Evolutionary conservation across 1,140 invertebrate genomes (phyloP), one percentile per base, ranked within the genome.

Genomic region (Hestina assimilis): DNA sequence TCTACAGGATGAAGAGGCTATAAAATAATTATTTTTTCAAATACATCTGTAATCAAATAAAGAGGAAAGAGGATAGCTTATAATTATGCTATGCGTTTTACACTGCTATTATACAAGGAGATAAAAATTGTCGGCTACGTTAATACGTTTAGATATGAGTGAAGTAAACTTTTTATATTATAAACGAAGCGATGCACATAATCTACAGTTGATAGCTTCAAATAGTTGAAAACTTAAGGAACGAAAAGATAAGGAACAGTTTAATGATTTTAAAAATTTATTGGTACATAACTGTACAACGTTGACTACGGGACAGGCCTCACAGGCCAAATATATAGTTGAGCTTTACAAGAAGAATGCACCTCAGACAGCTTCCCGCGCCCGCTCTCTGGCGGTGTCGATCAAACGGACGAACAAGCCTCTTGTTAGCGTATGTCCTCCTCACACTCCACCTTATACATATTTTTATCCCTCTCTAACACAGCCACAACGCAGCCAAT

Each of bases 371-470:
- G 72, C 74, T 80, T 83, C 81, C 81, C 79, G 76, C 81, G 79
- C 76, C 79, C 73, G 76, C 75, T 70, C 75, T 69, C 75, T 69
- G 76, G 79, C 84, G 84, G 85, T 81, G 80, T 83, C 84, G 81
- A 88, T 88, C 85, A 88, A 88, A 87, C 84, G 81, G 71, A 82
- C 79, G 81, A 83, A 85, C 81, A 69, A 86, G 85, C 77, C 83
- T 85, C 85, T 86, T 81, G 81, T 86, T 83, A 85, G 60, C 79
- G 54, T 66, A 68, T 60, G 66, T 79, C 81, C 71, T 66, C 52
- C 54, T 83, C 76, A 11, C 72, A 70, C 74, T n/a, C 63, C 52
- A 45, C 47, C 33, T 55, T 33, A 55, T 46, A 64, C 59, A 53
- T 75, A 68, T 67, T 46, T 64, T 65, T 60, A 61, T 82, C 79